A percentile compares a stretch with the other conserved stretches of the same genome.
phyloP scores from a whole-genome alignment of 64 coral and sea anemone species.

The Platygyra sinensis region DNA sequence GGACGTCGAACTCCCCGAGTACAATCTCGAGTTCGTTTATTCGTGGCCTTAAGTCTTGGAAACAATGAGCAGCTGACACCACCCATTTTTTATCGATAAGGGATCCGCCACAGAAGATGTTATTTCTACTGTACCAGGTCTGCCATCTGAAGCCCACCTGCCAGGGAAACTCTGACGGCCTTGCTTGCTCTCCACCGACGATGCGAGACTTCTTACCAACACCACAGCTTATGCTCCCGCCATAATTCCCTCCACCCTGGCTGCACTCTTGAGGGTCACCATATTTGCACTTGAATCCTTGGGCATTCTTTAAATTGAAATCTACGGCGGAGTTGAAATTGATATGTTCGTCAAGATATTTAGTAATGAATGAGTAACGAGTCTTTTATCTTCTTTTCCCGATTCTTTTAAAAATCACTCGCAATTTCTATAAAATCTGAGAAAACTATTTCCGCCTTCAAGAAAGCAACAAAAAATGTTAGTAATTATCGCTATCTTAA shows the following conservation, averaged over 20 bases:
- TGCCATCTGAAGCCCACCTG: constrained; percentile 16
- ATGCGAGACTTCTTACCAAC: constrained; percentile 16
- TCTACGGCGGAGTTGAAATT: too few relatives aligned
- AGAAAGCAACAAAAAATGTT: too few relatives aligned
- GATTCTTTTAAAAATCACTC: too few relatives aligned
- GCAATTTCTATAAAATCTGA: too few relatives aligned
- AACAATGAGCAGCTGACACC: constrained; percentile 40
- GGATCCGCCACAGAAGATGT: constrained; percentile 25
- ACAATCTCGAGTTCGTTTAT: not conserved
- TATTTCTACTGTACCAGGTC: not conserved
- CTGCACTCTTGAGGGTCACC: too few relatives aligned
- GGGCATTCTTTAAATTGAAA: too few relatives aligned
- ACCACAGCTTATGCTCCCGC: constrained; percentile 12
- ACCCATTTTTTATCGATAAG: constrained; percentile 15
- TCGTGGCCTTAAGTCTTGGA: not conserved
- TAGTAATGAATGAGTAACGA: not conserved
- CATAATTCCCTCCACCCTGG: not conserved
- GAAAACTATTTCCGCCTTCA: too few relatives aligned
- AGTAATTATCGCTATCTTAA: too few relatives aligned
- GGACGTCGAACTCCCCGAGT: not conserved
- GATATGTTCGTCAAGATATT: not conserved
- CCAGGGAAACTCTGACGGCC: constrained; percentile 13
- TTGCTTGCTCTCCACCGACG: not conserved
- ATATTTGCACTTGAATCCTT: too few relatives aligned
- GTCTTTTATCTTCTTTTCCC: not conserved